Base-by-base conservation (phyloP, 2,797 vertebrate genomes). In the Buceros bicornis region DNA sequence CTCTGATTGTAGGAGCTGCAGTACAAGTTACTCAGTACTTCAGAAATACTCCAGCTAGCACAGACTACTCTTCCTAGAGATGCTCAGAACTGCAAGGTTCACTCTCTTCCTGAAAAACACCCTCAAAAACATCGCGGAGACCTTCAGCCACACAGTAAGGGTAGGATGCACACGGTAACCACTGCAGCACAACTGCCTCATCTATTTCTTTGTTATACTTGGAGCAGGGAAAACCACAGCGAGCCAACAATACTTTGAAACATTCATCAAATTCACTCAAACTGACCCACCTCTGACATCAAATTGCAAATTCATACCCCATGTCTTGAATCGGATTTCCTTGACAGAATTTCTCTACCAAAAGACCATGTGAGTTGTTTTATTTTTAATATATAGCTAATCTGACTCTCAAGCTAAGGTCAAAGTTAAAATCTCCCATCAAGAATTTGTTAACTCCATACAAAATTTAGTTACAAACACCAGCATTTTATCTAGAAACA, bases 181-280 rank as follows among this genome's bases (percentile, higher is more conserved):
- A 10, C 54, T 5, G 50, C 43, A 28, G 69, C 7, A 1, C 4
- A 72, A 43, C 56, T 26, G 33, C 6, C 47, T 61, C 2, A 48
- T 35, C 37, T 37, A 12, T 12, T 22, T 60, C 21, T 51, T 29
- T 19, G 26, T 25, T 25, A 9, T 15, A 8, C 16, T 24, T 19
- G 33, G 19, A 53, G 33, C 3, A 4, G 28, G 11, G 19, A 7
- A 3, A 35, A 43, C 21, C 37, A n/a, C 2, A 2, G 10, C 18
- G n/a, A 60, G 33, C 48, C 35, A 69, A 28, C 24, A 66, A 19
- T 12, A 42, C 64, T 85, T 19, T 57, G 61, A 85, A 82, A 56
- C 5, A 11, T n/a, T 89, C 33, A 29, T 11, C 73, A 42, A 70
- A 56, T 37, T 58, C 54, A 51, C 33, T 33, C 33, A 33, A 33